Conservation (phyloP, 2,888 invertebrate genomes). For the Leucophora obtusa region DNA sequence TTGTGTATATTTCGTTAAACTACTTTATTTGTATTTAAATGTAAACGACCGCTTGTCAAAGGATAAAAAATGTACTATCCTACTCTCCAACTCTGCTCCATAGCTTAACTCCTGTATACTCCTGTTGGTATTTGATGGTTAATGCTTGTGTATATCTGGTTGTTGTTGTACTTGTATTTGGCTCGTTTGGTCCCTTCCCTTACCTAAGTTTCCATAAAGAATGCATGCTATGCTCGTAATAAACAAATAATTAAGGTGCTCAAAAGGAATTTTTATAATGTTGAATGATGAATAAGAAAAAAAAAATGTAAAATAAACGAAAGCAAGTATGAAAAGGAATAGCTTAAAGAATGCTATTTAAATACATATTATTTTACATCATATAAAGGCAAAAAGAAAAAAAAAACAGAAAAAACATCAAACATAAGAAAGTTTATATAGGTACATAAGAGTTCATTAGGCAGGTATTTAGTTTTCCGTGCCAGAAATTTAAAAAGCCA, state of each 20-base stretch:
- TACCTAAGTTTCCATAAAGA: constrained; percentile 23
- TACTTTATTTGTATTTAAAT: constrained; percentile 58
- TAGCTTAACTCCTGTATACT: not conserved
- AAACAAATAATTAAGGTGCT: constrained; percentile 65
- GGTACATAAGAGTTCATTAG: not conserved
- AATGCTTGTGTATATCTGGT: not conserved
- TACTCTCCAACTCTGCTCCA: constrained; percentile 35
- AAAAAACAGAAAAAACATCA: constrained; percentile 8
- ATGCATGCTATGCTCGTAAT: constrained; percentile 59
- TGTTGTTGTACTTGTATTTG: not conserved
- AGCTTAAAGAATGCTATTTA: constrained; percentile 45
- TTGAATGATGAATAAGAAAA: constrained; percentile 13
- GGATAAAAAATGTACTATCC: constrained; percentile 24
- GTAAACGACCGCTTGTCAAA: constrained; percentile 63
- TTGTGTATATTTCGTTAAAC: constrained; percentile 1
- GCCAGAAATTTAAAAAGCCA: no score
- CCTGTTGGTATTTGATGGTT: constrained; percentile 7
- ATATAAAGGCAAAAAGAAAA: not conserved
- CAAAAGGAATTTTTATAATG: constrained; percentile 62
- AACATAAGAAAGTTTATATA: not conserved
- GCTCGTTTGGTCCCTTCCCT: constrained; percentile 16
- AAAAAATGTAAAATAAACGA: constrained; percentile 10
- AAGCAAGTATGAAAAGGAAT: constrained; percentile 39
- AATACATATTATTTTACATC: constrained; percentile 27
- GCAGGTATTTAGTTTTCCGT: not conserved